Evolutionary conservation across 1,140 invertebrate species (phyloP).

Genomic region (Campodea augens): DNA sequence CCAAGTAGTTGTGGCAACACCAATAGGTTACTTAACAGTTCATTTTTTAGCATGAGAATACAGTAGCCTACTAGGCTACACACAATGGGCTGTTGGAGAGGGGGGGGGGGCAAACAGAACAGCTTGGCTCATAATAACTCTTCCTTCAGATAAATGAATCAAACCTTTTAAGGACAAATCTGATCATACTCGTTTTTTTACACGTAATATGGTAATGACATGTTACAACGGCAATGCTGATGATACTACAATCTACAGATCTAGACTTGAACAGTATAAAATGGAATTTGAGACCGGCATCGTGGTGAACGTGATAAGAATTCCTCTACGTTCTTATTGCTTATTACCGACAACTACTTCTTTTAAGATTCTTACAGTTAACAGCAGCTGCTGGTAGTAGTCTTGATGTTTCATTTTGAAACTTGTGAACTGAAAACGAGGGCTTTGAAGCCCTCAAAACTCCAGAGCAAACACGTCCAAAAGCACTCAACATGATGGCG

Average conservation of each 20-base stretch:
- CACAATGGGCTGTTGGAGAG: too few relatives aligned
- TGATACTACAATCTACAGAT: background rate
- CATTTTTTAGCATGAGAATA: too few relatives aligned
- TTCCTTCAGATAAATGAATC: too few relatives aligned
- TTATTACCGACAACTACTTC: too few relatives aligned
- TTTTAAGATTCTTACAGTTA: slow-evolving; percentile 39
- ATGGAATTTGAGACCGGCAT: background rate
- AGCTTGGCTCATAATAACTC: too few relatives aligned
- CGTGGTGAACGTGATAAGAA: background rate
- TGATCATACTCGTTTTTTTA: too few relatives aligned
- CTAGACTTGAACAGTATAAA: slow-evolving; percentile 2
- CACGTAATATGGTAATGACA: background rate
- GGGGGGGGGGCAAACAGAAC: too few relatives aligned
- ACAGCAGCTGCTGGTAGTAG: slow-evolving; percentile 28
- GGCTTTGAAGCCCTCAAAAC: slow-evolving; percentile 37
- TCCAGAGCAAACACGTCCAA: slow-evolving; percentile 35
- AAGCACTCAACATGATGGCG: slow-evolving; percentile 41
- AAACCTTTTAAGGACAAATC: too few relatives aligned
- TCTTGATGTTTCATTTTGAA: slow-evolving; percentile 34
- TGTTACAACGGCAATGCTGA: background rate
- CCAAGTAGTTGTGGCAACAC: too few relatives aligned
- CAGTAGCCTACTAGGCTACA: too few relatives aligned
- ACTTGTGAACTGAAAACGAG: slow-evolving; percentile 24
- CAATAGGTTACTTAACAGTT: too few relatives aligned
- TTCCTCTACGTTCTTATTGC: background rate